Evolutionary conservation across 1,140 invertebrate genomes (phyloP), one percentile per base, ranked within the genome.

Genomic region (Yoshiicerus persimilis): DNA sequence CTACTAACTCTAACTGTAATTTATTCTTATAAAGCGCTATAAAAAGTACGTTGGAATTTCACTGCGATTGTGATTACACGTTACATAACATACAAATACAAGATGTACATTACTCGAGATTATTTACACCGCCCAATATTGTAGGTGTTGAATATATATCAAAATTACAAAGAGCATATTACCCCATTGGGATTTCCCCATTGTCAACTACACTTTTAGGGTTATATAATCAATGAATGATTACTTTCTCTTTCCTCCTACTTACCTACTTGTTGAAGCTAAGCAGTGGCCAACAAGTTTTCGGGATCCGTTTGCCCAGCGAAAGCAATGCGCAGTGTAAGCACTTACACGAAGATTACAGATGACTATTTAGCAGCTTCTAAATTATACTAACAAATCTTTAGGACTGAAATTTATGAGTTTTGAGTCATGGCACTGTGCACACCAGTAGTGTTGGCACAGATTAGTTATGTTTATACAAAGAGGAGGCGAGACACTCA

Each of bases 401-500:
- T 80, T 36, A 80, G 32, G 34, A 23, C 34, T 38, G 9, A 34
- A 80, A 80, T 80, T 80, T 80, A 80, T 80, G 75, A 38, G 16
- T 80, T 80, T 80, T 36, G 75, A 80, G 75, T 80, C 75, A 80
- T 36, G 75, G 32, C 75, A 80, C 6, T 38, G 16, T 80, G 75
- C 75, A 80, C 75, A 80, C 11, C n/a, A 38, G n/a, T n/a, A n/a
- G 75, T 80, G 75, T 80, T 80, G 75, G 75, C 75, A 80, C n/a
- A 80, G 75, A 80, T 80, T 80, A 80, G 75, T 80, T 80, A 80
- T 80, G 75, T 80, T 80, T 80, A 36, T 80, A 80, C 66, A 80
- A 36, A 80, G 75, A 32, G 75, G 75, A 80, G 38, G 75, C 75
- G 30, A 80, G 75, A 80, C 75, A 80, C 75, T 80, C 34, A 32